Base-by-base conservation (phyloP, 2,888 invertebrate genomes). In the Athrips mouffetella region DNA sequence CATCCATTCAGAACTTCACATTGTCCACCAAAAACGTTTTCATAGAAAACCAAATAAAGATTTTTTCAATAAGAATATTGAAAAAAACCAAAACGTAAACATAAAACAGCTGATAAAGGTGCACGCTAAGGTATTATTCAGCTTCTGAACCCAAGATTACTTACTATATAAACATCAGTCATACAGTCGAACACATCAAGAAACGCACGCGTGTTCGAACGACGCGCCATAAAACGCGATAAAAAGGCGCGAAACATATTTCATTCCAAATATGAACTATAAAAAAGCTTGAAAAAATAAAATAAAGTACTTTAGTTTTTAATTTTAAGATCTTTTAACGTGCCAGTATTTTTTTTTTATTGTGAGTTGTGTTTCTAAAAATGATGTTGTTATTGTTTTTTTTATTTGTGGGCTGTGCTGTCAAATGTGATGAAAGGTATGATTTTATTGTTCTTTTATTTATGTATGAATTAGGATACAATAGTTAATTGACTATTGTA, bases 351-450 rank as follows among this genome's bases (percentile, higher is more conserved):
- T 46, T 20, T 48, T 37, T 11, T 3, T 42, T 25, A 44, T 20
- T n/a, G 25, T 47, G 47, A 27, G 35, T 42, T 49, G n/a, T 47
- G 39, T 37, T 37, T 7, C 41, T 45, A n/a, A 70, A 56, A 61
- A 77, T 75, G 77, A 71, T 63, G 59, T 63, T 62, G 41, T 67
- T 76, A 37, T 51, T 74, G 51, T 66, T 79, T 54, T 54, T 80
- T 27, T 52, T 81, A 60, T 65, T 84, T 60, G 72, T 71, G 60
- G 73, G 73, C 48, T 79, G 66, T 59, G 74, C 78, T 46, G 82
- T 76, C n/a, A 74, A 66, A 50, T 76, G 80, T 56, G 78, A 81
- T 53, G 66, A 72, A 23, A 76, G 76, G 83, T 84, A 65, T 68
- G 37, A 7, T 2, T 27, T 4, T 10, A 7, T 10, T 10, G 3